Evolutionary conservation across 2,113 vertebrate genomes (phyloP).

Genomic region (Abramis brama): DNA sequence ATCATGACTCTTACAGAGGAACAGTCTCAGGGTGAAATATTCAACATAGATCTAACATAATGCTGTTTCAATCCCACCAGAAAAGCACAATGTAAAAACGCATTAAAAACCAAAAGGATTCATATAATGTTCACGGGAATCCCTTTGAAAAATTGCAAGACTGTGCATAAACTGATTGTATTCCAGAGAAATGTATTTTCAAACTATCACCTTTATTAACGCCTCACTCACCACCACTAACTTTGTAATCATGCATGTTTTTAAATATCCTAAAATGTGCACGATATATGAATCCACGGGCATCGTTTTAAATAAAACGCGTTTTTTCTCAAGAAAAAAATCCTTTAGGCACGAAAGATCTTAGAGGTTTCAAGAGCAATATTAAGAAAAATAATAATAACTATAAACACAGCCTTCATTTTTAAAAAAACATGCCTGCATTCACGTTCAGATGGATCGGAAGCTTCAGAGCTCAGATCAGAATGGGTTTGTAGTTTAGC

Average conservation of each 20-base stretch:
- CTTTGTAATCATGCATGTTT: neutral
- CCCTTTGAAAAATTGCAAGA: neutral
- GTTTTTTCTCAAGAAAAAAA: neutral
- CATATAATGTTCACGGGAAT: neutral
- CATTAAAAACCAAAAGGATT: neutral
- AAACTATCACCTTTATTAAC: neutral
- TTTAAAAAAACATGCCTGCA: neutral
- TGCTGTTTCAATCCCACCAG: neutral
- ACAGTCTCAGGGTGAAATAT: conserved; percentile 10
- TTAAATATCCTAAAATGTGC: neutral
- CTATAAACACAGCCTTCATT: neutral
- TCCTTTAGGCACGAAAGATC: neutral
- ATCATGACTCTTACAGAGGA: conserved; percentile 66
- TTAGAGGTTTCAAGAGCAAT: neutral
- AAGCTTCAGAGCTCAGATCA: neutral
- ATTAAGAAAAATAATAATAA: neutral
- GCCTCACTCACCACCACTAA: neutral
- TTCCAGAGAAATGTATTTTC: neutral
- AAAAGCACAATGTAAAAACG: neutral
- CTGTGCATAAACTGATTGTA: neutral
- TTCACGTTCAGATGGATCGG: neutral
- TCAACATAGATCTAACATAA: conserved; percentile 5
- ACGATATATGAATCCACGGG: neutral
- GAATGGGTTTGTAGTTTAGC: neutral
- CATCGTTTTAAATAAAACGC: neutral